Base-by-base conservation (phyloP, 1,140 invertebrate genomes). In the Kradibia gibbosae region DNA sequence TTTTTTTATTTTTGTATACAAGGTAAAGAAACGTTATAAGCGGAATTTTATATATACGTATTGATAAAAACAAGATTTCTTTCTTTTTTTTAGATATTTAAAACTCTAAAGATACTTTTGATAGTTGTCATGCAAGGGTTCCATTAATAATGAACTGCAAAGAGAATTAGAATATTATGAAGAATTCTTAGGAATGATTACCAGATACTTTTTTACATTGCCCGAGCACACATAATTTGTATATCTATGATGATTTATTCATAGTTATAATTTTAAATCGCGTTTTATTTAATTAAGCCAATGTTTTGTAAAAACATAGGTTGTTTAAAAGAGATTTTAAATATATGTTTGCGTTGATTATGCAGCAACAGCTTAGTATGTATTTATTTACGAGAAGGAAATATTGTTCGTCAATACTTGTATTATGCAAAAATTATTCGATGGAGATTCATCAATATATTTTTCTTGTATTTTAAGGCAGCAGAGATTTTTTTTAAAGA, bases 211-310 rank as follows among this genome's bases (percentile, higher is more conserved):
- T 67, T 67, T 67, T 67, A 67, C 20, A 39, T 22, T 67, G 55
- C 8, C 31, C 7, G 34, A 39, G 11, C 15, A 39, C 62, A 39
- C n/a, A 22, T 1, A n/a, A n/a, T 39, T 39, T 39, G 5, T 67
- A n/a, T 67, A 39, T 57, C 34, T 67, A 39, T 67, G 34, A 22
- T 17, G 34, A 67, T 67, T 39, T 67, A 67, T 22, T 67, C 34
- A n/a, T 22, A 39, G 34, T 15, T 39, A 39, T 67, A 39, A 67
- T 67, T 67, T 67, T 65, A 65, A 65, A 65, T 62, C 10, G n/a
- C n/a, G 22, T 65, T 65, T 65, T 65, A 65, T 20, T 65, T 65
- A 65, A 65, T 65, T 22, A 17, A 36, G 22, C 20, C 28, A 25
- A 20, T 13, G 55, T 57, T 39, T 65, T 65, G 11, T 36, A 65